Evolutionary conservation across 2,888 invertebrate genomes (phyloP).

Genomic region (Andrena flavipes): DNA sequence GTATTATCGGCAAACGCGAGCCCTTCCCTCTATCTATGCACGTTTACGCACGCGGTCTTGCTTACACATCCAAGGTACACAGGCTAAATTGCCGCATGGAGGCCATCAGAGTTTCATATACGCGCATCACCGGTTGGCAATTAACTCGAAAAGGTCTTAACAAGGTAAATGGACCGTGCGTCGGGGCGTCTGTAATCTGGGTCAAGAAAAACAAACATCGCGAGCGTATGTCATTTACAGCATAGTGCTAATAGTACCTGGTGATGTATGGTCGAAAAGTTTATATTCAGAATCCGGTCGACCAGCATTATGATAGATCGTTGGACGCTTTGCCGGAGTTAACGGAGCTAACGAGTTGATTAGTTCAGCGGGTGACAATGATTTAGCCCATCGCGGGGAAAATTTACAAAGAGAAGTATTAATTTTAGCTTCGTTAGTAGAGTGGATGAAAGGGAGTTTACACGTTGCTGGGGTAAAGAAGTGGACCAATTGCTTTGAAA

Average conservation of each 20-base stretch:
- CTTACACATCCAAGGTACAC: background rate
- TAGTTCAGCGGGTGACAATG: constrained; percentile 48
- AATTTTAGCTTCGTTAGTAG: background rate
- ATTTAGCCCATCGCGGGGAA: constrained; percentile 38
- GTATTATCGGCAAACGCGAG: background rate
- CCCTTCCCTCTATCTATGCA: background rate
- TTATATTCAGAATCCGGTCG: constrained; percentile 42
- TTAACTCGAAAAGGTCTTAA: constrained; percentile 53
- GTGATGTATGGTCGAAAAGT: constrained; percentile 61
- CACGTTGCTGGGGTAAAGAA: no score
- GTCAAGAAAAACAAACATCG: constrained; percentile 59
- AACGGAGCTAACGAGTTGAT: constrained; percentile 58
- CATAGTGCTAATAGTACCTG: constrained; percentile 53
- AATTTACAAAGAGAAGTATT: background rate
- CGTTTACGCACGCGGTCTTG: background rate
- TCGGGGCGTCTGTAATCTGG: constrained; percentile 34
- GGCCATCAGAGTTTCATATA: constrained; percentile 3
- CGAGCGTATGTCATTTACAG: constrained; percentile 53
- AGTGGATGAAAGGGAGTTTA: background rate
- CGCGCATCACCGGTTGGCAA: constrained; percentile 13
- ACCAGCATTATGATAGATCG: constrained; percentile 58
- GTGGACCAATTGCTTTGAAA: no score
- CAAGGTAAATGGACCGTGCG: constrained; percentile 54
- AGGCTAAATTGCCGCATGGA: background rate
- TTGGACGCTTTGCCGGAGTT: constrained; percentile 38